Evolutionary conservation across 1,140 invertebrate genomes (phyloP).

Genomic region (Aethina tumida): DNA sequence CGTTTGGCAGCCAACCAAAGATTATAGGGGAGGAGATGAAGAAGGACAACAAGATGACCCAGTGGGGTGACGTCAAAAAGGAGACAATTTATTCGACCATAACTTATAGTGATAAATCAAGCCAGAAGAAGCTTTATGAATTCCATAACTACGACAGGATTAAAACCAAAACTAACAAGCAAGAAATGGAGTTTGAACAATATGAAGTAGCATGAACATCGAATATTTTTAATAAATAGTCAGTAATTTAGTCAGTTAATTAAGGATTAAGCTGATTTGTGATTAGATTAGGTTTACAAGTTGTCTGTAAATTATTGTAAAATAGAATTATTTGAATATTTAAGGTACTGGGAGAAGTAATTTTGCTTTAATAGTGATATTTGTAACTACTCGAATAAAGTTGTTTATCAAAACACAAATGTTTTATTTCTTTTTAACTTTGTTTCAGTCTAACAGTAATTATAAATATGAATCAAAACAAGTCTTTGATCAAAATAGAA

Average conservation of each 20-base stretch:
- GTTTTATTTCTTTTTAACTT: too few species aligned
- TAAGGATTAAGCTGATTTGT: not conserved
- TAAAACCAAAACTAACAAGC: slow-evolving; percentile 40
- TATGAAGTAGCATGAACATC: slow-evolving; percentile 51
- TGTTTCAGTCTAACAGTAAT: too few species aligned
- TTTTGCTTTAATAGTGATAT: too few species aligned
- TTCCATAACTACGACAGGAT: slow-evolving; percentile 26
- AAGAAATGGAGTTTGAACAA: slow-evolving; percentile 74
- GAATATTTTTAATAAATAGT: too few species aligned
- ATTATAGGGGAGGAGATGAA: slow-evolving; percentile 31
- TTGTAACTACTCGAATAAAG: too few species aligned
- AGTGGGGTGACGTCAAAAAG: slow-evolving; percentile 24
- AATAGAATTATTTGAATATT: too few species aligned
- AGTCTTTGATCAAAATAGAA: too few species aligned
- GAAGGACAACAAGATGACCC: slow-evolving; percentile 16
- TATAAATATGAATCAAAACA: too few species aligned
- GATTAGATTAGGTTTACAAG: slow-evolving; percentile 1
- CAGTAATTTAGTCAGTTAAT: slow-evolving; percentile 1
- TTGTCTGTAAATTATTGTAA: slow-evolving; percentile 3
- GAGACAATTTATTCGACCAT: slow-evolving; percentile 21
- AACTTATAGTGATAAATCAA: slow-evolving; percentile 19
- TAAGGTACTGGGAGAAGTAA: too few species aligned
- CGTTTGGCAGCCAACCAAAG: slow-evolving; percentile 18
- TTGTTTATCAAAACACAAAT: too few species aligned
- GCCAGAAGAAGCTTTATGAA: slow-evolving; percentile 18